Evolutionary conservation across 1,140 invertebrate genomes (phyloP), one percentile per base, ranked within the genome.

Genomic region (Drosophila asahinai): DNA sequence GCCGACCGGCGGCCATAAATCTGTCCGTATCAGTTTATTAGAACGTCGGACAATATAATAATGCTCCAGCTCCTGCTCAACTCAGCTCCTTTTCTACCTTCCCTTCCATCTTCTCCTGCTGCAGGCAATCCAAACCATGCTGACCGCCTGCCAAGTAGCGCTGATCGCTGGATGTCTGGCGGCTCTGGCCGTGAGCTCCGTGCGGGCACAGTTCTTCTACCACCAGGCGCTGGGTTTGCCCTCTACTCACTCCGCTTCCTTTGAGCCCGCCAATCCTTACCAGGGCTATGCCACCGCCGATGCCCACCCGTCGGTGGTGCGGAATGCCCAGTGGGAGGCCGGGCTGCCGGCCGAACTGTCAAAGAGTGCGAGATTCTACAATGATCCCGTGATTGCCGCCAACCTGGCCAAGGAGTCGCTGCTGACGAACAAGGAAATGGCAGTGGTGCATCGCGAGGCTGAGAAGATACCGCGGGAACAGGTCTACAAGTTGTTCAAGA

Each of bases 401-500:
- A 95, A 94, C 1, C 93, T 97, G 6, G 96, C 96, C 2, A 95
- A 96, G 78, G 96, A 96, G 78, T 96, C 96, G 2, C 96, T 96
- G 95, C 95, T 97, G 59, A 94, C 94, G 0, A 94, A 95, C 55
- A 96, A 96, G 83, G 96, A 97, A 92, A 95, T 95, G 92, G 95
- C 95, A 54, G 96, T 97, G 3, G 94, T 95, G 36, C 94, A 97
- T 82, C 94, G 97, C 5, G 96, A 97, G 83, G 95, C 96, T 0
- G 96, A 97, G 68, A 96, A 96, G 91, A 97, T 97, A 75, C 95
- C 96, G 1, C 94, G 96, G 22, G 94, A 95, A 72, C 95, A 95
- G 82, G 96, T 97, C 60, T 96, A 95, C 74, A 94, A 95, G 70
- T 94, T 97, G 59, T 94, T 97, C 14, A 95, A 96, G 78, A 95